Conservation (phyloP, 2,797 vertebrate species). For the Xenentodon cancila region DNA sequence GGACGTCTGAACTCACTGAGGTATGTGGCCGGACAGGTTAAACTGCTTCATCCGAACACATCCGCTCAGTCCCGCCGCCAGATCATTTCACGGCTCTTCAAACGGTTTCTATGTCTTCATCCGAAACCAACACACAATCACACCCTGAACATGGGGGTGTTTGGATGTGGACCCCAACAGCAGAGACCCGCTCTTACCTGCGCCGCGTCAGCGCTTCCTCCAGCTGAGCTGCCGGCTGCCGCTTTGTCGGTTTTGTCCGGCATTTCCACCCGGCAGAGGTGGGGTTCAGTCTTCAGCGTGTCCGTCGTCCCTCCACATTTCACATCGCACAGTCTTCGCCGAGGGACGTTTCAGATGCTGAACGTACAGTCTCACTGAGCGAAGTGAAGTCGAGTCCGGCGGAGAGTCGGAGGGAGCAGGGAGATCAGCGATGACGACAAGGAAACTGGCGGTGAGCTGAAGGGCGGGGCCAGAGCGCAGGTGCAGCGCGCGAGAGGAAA, state of each 20-base stretch:
- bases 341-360: background rate
- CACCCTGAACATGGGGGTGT: background rate
- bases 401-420: background rate
- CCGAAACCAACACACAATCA: fast-evolving
- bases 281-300: background rate
- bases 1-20: background rate
- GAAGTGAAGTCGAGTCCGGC: slow-evolving; percentile 1
- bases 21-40: slow-evolving; percentile 66
- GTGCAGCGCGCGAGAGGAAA: slow-evolving; percentile 24
- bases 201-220: background rate
- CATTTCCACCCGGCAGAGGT: slow-evolving; percentile 67
- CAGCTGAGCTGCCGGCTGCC: slow-evolving; percentile 45
- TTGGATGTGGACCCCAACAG: background rate
- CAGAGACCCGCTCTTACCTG: slow-evolving; percentile 63
- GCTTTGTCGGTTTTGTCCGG: slow-evolving; percentile 61
- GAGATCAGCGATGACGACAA: slow-evolving; percentile 45
- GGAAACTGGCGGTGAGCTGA: slow-evolving; percentile 41
- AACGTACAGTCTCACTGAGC: background rate
- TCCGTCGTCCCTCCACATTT: slow-evolving; percentile 30
- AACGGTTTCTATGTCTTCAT: fast-evolving
- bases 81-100: fast-evolving
- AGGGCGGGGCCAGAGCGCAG: slow-evolving; percentile 35
- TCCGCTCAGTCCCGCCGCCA: background rate
- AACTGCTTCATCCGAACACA: slow-evolving; percentile 23
- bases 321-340: background rate